A percentile compares a stretch with the other conserved stretches of the same genome.
Evolutionary conservation across 1,140 invertebrate species (phyloP).

Genomic region (Orchesella cincta): DNA sequence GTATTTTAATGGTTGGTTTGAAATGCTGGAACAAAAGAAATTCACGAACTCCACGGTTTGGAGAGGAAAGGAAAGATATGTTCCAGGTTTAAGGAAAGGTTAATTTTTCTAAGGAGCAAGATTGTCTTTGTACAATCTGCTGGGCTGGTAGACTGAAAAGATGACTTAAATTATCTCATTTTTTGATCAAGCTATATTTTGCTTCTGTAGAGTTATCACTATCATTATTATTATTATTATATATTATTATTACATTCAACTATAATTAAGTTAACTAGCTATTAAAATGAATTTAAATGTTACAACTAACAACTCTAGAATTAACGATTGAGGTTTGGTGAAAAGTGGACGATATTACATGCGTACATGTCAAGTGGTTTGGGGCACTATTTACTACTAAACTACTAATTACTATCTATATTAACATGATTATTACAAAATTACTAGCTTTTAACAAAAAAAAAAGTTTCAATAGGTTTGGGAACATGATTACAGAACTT

Average conservation of each 20-base stretch:
- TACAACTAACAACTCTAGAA: too few relatives aligned
- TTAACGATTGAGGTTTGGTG: too few relatives aligned
- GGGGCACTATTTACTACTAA: background rate
- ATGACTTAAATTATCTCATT: conserved; percentile 28
- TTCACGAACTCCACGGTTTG: too few relatives aligned
- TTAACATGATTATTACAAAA: background rate
- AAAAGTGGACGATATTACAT: background rate
- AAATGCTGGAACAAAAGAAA: conserved; percentile 16
- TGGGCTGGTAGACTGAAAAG: conserved; percentile 18
- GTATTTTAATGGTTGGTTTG: background rate
- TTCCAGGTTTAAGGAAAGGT: background rate
- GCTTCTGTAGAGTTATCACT: background rate
- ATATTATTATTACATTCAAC: background rate
- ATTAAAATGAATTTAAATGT: too few relatives aligned
- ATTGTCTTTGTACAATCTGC: conserved; percentile 14
- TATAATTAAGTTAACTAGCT: too few relatives aligned
- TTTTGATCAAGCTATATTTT: conserved; percentile 26
- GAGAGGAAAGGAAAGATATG: background rate
- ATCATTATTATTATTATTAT: background rate
- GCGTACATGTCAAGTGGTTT: conserved; percentile 17
- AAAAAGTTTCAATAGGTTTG: background rate
- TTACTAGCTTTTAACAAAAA: background rate
- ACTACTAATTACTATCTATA: background rate
- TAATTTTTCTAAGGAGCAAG: conserved; percentile 15
- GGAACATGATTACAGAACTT: background rate